phyloP scores from a whole-genome alignment of 2,888 invertebrate genomes.

The Pyrochroa serraticornis region DNA sequence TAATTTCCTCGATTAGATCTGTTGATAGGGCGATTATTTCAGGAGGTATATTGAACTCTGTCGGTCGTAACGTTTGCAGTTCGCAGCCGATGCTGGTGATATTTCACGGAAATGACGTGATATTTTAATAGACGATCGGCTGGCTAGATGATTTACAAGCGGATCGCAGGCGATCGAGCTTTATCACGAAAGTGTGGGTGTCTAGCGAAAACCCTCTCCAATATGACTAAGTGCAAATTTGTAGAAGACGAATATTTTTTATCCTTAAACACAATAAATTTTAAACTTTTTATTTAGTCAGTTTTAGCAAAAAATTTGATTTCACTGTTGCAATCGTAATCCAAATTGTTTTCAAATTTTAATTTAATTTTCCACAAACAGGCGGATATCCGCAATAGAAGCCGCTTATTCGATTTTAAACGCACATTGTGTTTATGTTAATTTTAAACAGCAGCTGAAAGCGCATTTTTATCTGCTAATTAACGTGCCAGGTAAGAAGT shows the following conservation, averaged over 20 bases:
- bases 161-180: conserved; percentile 8
- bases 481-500: too few species aligned
- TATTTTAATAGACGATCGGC: conserved; percentile 20
- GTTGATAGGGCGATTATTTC: conserved; percentile 16
- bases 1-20: conserved; percentile 9
- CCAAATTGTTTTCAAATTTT: too few species aligned
- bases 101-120: conserved; percentile 22
- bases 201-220: neutral
- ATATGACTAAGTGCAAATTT: neutral
- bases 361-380: too few species aligned
- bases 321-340: too few species aligned
- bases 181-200: neutral
- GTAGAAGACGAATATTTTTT: neutral
- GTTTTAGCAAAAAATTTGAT: too few species aligned
- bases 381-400: too few species aligned
- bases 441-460: too few species aligned
- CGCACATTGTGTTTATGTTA: too few species aligned
- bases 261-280: neutral
- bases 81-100: conserved; percentile 9
- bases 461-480: too few species aligned
- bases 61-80: conserved; percentile 6
- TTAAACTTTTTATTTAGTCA: neutral
- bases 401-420: too few species aligned
- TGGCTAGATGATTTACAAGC: conserved; percentile 19
- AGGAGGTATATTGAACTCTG: conserved; percentile 13